Base-by-base conservation (phyloP, 53 echinoderm and acorn worm species). In the Arbacia lixula region DNA sequence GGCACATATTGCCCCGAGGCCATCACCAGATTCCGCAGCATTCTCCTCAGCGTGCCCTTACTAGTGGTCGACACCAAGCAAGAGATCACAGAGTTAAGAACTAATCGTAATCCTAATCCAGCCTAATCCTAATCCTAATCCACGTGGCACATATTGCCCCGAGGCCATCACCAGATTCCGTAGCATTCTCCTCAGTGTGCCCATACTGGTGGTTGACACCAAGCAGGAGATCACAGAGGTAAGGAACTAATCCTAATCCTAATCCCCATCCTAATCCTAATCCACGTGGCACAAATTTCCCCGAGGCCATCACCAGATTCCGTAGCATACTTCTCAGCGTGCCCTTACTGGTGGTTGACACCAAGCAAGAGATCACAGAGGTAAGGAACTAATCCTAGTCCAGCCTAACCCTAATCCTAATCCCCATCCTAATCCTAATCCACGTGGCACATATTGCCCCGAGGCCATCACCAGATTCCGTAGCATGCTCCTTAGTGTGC, bases 41-140 rank as follows among this genome's bases (percentile, higher is more conserved):
- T 98, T 54, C 85, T 98, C 0, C 89, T 98, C 49, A 94, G 92
- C 68, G 89, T 98, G 19, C 98, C 98, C 0, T 37, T 98, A 36
- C 86, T 98, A 22, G 98, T 98, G 51, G 98, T 98, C 12, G 98
- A 98, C 34, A 98, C 94, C 43, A 98, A 98, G 49, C 98, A 98
- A 81, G 98, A 98, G 80, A 92, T 98, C 49, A 87, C 98, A 76
- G 98, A 98, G 92, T 94, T 98, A 84, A 36, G 78, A 56, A 37
- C 6, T n/a, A n/a, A n/a, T n/a, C n/a, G n/a, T n/a, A n/a, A n/a
- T n/a, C n/a, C n/a, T n/a, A n/a, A n/a, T n/a, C n/a, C n/a, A n/a
- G n/a, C n/a, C n/a, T n/a, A n/a, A n/a, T n/a, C n/a, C n/a, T n/a
- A n/a, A n/a, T n/a, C n/a, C 65, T n/a, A n/a, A n/a, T n/a, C n/a